phyloP scores from a whole-genome alignment of 2,113 vertebrate genomes.

The Microcebus lehilahytsara region DNA sequence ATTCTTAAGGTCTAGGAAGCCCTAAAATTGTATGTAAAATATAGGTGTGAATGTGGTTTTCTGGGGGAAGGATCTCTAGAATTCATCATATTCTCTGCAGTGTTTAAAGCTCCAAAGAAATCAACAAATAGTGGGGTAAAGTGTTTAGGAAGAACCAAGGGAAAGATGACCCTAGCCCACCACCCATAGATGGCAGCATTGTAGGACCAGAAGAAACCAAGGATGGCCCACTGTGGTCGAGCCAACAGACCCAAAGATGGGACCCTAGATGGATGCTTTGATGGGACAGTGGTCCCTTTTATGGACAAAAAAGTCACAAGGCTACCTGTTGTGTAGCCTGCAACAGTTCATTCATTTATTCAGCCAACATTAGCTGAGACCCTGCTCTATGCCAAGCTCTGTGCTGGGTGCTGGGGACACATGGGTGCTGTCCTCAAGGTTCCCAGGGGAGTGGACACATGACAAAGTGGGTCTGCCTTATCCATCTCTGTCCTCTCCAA shows the following conservation, averaged over 20 bases:
- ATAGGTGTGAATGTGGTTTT: neutral
- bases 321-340: neutral
- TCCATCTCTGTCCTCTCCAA: neutral
- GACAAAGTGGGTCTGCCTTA: neutral
- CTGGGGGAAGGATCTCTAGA: neutral
- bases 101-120: neutral
- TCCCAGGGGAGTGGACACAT: neutral
- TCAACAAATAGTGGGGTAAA: too few relatives aligned
- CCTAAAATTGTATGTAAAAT: neutral
- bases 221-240: neutral
- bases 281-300: neutral
- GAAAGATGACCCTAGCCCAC: neutral
- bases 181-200: too few relatives aligned
- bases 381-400: neutral
- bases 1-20: neutral
- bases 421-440: neutral
- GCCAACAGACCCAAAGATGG: neutral
- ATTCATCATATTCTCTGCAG: neutral
- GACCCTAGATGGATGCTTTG: neutral
- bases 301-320: neutral
- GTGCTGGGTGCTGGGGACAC: neutral
- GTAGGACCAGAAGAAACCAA: neutral
- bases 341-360: neutral
- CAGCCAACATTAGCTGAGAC: neutral
- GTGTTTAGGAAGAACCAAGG: neutral